Percentiles rank a stretch among this genome's conserved stretches.
phyloP scores from a whole-genome alignment of 1,140 invertebrate species.

The Aculops lycopersici region DNA sequence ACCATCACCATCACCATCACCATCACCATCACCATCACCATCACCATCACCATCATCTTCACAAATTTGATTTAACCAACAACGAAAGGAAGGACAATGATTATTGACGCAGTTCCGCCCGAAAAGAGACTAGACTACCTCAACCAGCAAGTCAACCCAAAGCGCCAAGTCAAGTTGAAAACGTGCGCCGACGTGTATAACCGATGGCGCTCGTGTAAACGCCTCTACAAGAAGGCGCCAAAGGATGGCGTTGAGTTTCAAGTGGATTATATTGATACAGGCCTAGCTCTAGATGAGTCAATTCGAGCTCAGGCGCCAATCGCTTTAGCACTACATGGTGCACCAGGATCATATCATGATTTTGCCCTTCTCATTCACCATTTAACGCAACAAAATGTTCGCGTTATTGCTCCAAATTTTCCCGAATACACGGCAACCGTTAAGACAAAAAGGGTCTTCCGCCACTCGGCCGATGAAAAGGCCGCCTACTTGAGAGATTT shows the following conservation, averaged over 20 bases:
- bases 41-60: no score
- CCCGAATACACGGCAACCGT: not conserved
- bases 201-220: not conserved
- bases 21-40: no score
- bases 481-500: not conserved
- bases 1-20: no score
- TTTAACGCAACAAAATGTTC: not conserved
- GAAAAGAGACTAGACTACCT: no score
- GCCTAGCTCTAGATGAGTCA: not conserved
- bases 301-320: not conserved
- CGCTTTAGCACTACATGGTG: conserved; percentile 2
- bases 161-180: no score
- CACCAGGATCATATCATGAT: conserved; percentile 2
- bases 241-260: not conserved
- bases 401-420: not conserved
- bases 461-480: not conserved
- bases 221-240: conserved; percentile 1
- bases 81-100: no score
- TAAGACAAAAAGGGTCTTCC: not conserved
- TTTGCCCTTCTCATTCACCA: not conserved
- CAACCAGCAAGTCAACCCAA: no score
- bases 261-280: conserved; percentile 4
- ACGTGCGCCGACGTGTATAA: not conserved
- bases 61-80: no score
- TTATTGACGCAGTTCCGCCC: no score